These are phyloP conservation scores for Megastigmus dorsalis DNA, from an alignment of 2,888 invertebrate genomes.

Conservation along the genomic window DNA sequence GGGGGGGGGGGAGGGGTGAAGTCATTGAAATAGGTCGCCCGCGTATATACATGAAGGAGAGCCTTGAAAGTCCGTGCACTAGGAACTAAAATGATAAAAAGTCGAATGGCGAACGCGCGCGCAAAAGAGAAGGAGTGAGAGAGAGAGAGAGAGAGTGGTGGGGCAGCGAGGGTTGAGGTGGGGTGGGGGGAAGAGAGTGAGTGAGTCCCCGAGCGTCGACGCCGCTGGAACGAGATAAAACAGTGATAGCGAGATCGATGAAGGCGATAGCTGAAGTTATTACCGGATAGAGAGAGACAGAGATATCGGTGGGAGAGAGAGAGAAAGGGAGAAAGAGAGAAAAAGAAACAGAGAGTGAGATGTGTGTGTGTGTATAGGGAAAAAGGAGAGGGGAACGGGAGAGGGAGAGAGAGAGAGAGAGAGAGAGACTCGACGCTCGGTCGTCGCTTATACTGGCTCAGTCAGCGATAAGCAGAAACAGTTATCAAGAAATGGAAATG, in stretches of 20 bases:
- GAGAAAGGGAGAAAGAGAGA: slow-evolving; percentile 60
- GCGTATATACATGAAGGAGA: slow-evolving; percentile 4
- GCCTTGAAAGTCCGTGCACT: slow-evolving; percentile 26
- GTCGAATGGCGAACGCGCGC: slow-evolving; percentile 31
- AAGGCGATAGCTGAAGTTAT: slow-evolving; percentile 73
- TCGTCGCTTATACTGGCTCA: slow-evolving; percentile 62
- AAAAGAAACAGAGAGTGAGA: slow-evolving; percentile 48
- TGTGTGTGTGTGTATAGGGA: neutral
- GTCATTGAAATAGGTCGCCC: slow-evolving; percentile 44
- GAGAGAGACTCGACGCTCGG: slow-evolving; percentile 49
- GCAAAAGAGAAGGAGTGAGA: slow-evolving; percentile 2
- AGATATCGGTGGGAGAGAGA: slow-evolving; percentile 59
- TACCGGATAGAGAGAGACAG: slow-evolving; percentile 73
- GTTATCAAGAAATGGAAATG: slow-evolving; percentile 77
- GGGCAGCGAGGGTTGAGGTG: neutral
- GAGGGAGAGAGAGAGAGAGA: slow-evolving; percentile 51
- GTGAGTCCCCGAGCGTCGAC: slow-evolving; percentile 68
- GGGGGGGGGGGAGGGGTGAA: neutral
- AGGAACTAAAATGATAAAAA: slow-evolving; percentile 51
- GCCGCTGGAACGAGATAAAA: slow-evolving; percentile 73
- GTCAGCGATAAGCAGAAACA: slow-evolving; percentile 72
- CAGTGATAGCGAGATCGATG: slow-evolving; percentile 74
- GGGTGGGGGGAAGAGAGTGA: neutral
- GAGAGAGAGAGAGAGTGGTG: neutral
- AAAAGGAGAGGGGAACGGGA: slow-evolving; percentile 24